Evolutionary conservation across 2,888 invertebrate genomes (phyloP).

Genomic region (Watsonalla binaria): DNA sequence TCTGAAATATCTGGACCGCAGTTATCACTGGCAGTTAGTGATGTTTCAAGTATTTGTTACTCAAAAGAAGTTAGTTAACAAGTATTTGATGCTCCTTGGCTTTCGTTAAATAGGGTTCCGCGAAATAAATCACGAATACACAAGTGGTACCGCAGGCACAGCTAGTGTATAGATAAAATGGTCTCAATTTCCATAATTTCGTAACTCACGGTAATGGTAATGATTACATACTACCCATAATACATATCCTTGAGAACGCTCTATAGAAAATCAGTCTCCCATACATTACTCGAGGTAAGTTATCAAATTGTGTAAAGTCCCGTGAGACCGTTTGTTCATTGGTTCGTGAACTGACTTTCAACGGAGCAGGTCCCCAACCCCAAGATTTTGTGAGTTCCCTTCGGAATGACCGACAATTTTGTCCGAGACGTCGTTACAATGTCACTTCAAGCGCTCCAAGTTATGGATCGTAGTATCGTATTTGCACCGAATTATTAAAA

Average conservation of each 20-base stretch:
- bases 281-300: conserved; percentile 17
- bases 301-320: conserved; percentile 23
- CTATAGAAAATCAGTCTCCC: not conserved
- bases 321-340: conserved; percentile 17
- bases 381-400: conserved; percentile 15
- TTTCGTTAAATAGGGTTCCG: too few relatives aligned
- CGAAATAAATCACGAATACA: too few relatives aligned
- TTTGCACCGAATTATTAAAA: not conserved
- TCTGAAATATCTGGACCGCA: too few relatives aligned
- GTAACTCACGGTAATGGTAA: too few relatives aligned
- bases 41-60: too few relatives aligned
- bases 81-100: too few relatives aligned
- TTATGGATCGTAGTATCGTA: conserved; percentile 10
- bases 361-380: conserved; percentile 23
- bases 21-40: too few relatives aligned
- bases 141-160: too few relatives aligned
- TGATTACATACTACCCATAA: too few relatives aligned
- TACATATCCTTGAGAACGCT: not conserved
- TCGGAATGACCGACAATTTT: conserved; percentile 24
- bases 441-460: conserved; percentile 19
- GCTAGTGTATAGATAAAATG: too few relatives aligned
- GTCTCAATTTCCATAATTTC: too few relatives aligned
- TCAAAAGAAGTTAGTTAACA: too few relatives aligned
- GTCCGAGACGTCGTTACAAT: conserved; percentile 20
- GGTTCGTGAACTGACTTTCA: conserved; percentile 21